These are phyloP conservation scores for Cheumatopsyche charites DNA, from an alignment of 1,140 invertebrate species.

Conservation along the genomic window DNA sequence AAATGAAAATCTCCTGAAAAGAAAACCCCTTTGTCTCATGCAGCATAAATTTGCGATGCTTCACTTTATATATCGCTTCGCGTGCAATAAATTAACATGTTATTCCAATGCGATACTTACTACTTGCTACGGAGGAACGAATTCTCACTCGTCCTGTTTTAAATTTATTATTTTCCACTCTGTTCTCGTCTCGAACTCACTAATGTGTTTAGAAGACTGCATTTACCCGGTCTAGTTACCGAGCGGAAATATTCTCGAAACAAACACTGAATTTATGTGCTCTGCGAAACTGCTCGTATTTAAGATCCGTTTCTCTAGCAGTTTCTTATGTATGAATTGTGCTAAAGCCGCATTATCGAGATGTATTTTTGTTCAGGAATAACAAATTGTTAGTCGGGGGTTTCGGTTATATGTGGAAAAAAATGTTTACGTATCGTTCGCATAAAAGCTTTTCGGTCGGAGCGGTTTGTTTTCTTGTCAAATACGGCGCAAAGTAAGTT, in stretches of 20 bases:
- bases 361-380: not conserved
- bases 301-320: not conserved
- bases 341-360: not conserved
- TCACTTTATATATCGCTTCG: constrained; percentile 10
- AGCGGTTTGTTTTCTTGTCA: not conserved
- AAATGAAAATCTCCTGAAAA: too few species aligned
- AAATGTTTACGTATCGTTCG: not conserved
- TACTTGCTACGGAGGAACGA: not conserved
- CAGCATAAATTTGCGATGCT: not conserved
- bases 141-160: not conserved
- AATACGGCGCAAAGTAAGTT: constrained; percentile 6
- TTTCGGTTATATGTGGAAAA: not conserved
- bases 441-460: not conserved
- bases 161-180: constrained; percentile 15
- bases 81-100: constrained; percentile 11
- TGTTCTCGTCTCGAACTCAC: constrained; percentile 9
- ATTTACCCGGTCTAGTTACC: constrained; percentile 18
- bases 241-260: constrained; percentile 8
- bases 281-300: not conserved
- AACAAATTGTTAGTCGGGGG: not conserved
- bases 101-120: constrained; percentile 5
- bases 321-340: not conserved
- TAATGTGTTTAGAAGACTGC: constrained; percentile 19
- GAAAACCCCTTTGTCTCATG: too few species aligned
- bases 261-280: constrained; percentile 4